A percentile compares a stretch with the other conserved stretches of the same genome.
These are phyloP conservation scores for Bryconaethiops microstoma DNA, from an alignment of 2,797 vertebrate genomes.

Conservation along the genomic window DNA sequence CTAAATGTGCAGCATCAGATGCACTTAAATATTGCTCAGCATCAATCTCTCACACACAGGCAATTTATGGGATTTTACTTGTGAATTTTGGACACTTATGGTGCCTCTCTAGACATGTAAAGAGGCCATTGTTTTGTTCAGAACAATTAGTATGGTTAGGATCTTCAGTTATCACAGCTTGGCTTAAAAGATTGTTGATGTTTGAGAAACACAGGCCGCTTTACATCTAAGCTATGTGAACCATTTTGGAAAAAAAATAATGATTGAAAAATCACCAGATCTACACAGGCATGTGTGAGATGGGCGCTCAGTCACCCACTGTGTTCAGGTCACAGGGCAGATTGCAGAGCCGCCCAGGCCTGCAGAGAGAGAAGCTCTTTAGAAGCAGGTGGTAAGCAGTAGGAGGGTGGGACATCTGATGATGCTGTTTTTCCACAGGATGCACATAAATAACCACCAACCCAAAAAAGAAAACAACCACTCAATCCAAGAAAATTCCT, in stretches of 20 bases:
- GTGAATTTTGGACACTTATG: not conserved
- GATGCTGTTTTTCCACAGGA: constrained; percentile 54
- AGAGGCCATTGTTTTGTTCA: not conserved
- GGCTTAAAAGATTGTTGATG: not conserved
- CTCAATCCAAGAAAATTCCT: constrained; percentile 48
- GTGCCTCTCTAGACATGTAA: not conserved
- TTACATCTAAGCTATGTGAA: not conserved
- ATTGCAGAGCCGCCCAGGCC: constrained; percentile 33
- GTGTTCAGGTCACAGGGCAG: constrained; percentile 51
- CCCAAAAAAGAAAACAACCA: constrained; percentile 34
- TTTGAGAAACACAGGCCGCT: not conserved
- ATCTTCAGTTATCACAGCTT: not conserved
- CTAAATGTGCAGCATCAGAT: constrained; percentile 49
- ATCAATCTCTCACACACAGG: constrained; percentile 36
- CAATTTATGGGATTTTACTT: not conserved
- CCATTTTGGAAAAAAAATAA: not conserved
- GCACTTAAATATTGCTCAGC: constrained; percentile 41
- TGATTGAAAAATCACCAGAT: constrained; percentile 3
- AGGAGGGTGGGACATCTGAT: constrained; percentile 49
- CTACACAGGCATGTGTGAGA: not conserved
- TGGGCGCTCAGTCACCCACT: not conserved
- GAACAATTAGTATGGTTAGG: no score
- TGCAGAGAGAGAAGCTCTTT: constrained; percentile 41
- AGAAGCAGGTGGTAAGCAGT: constrained; percentile 54
- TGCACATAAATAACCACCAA: constrained; percentile 45